Conservation (phyloP, 2,888 invertebrate species). For the Celastrina argiolus region DNA sequence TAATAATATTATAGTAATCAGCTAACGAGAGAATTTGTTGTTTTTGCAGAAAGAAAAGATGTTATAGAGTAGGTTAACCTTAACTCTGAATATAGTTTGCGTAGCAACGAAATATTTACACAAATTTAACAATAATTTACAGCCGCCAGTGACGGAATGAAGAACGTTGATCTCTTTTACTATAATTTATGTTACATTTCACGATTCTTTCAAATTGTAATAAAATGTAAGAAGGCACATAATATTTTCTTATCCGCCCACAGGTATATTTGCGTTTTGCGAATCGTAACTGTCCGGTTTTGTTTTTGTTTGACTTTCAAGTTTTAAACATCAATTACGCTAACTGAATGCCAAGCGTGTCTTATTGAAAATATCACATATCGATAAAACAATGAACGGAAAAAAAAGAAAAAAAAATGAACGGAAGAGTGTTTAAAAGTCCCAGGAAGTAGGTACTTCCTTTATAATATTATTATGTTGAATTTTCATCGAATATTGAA, state of each 20-base stretch:
- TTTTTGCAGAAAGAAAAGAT: not conserved
- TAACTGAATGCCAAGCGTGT: not conserved
- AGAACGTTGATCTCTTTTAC: not conserved
- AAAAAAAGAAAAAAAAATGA: not conserved
- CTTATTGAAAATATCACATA: not conserved
- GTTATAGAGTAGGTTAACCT: not conserved
- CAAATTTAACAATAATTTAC: not conserved
- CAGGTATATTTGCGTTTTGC: slow-evolving; percentile 1
- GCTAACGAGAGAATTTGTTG: not conserved
- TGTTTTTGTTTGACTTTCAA: not conserved
- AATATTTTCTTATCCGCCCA: not conserved
- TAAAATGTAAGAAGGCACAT: not conserved
- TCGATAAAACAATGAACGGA: not conserved
- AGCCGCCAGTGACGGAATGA: not conserved
- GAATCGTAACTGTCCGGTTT: not conserved
- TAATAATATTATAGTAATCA: not conserved
- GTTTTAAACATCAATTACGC: not conserved
- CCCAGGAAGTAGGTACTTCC: not conserved
- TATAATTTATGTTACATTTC: slow-evolving; percentile 7
- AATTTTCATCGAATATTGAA: not conserved
- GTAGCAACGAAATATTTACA: not conserved
- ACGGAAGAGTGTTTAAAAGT: not conserved
- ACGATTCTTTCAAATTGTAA: not conserved
- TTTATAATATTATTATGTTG: slow-evolving; percentile 7
- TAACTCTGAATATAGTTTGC: not conserved